Percentiles rank a stretch among this genome's conserved stretches.
phyloP scores from a whole-genome alignment of 2,113 vertebrate species.

The Tylochromis polylepis region DNA sequence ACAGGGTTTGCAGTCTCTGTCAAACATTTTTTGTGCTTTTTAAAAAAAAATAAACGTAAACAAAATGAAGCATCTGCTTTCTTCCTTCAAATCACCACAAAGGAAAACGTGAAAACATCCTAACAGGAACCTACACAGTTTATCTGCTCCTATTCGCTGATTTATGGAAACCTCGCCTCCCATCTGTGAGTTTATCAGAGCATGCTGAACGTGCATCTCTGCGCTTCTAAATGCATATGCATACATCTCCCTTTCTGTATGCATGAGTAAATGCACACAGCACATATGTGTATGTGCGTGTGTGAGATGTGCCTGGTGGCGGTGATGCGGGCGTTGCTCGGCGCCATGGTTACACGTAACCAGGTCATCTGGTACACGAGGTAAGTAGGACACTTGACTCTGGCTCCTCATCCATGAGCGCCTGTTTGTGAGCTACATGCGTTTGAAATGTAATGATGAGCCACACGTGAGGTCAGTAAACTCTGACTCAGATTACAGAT shows the following conservation, averaged over 20 bases:
- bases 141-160: neutral
- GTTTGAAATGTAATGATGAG: neutral
- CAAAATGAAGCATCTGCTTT: neutral
- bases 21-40: neutral
- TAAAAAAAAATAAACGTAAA: neutral
- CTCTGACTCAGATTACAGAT: neutral
- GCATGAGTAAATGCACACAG: constrained; percentile 17
- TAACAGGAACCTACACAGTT: no score
- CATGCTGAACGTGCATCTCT: neutral
- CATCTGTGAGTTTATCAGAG: constrained; percentile 3
- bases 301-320: neutral
- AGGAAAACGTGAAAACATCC: neutral
- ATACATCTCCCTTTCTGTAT: neutral
- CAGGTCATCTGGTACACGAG: constrained; percentile 37
- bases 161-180: neutral
- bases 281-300: neutral
- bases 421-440: neutral
- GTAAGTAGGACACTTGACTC: constrained; percentile 57
- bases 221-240: constrained; percentile 6
- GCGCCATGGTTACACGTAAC: constrained; percentile 40
- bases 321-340: neutral
- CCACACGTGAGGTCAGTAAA: neutral
- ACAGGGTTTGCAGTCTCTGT: neutral
- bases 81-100: neutral
- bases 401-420: neutral